These are phyloP conservation scores for Anisognathus igniventris DNA, from an alignment of 2,797 vertebrate genomes.

Conservation along the genomic window DNA sequence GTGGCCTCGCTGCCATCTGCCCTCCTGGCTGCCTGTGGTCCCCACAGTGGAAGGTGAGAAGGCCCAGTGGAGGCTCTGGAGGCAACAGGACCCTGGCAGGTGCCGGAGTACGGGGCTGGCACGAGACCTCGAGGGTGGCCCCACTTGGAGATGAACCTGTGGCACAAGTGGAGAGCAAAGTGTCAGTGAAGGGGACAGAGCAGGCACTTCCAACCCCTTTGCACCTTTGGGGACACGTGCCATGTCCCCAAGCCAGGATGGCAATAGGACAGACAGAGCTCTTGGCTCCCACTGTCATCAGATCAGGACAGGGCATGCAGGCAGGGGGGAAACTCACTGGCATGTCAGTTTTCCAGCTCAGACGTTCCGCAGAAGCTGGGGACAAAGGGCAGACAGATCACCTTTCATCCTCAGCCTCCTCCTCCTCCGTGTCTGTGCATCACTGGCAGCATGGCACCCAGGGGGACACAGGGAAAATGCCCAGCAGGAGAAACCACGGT, in stretches of 20 bases:
- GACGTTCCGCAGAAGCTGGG: constrained; percentile 69
- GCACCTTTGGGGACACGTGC: too few species aligned
- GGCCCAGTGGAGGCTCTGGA: not conserved
- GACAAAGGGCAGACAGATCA: not conserved
- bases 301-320: not conserved
- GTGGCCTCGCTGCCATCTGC: not conserved
- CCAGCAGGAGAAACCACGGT: not conserved
- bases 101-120: rapidly evolving
- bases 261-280: not conserved
- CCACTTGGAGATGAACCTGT: not conserved
- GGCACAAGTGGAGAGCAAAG: not conserved
- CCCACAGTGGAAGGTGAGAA: not conserved
- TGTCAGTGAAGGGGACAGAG: rapidly evolving
- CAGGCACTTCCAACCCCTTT: not conserved
- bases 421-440: not conserved
- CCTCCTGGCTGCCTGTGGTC: not conserved
- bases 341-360: constrained; percentile 24
- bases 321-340: not conserved
- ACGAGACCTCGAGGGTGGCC: not conserved
- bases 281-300: not conserved
- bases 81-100: not conserved
- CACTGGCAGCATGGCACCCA: not conserved
- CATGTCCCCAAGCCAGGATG: not conserved
- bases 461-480: not conserved
- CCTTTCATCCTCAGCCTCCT: not conserved